A percentile compares a stretch with the other conserved stretches of the same genome.
phyloP scores from a whole-genome alignment of 2,888 invertebrate genomes.

The Melitaea athalia region DNA sequence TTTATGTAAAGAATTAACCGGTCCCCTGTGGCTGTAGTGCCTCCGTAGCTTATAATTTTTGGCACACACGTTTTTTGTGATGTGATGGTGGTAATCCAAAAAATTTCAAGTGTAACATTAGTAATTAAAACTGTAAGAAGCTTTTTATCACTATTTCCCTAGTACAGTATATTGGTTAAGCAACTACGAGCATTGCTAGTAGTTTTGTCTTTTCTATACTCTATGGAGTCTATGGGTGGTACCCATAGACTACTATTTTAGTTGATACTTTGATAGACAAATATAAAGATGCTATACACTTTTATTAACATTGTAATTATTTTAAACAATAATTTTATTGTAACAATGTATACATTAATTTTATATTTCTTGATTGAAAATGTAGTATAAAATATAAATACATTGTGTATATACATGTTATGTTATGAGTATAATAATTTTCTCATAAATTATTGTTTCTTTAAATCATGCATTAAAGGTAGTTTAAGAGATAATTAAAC shows the following conservation, averaged over 20 bases:
- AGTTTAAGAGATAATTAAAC: no score
- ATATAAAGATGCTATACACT: conserved; percentile 6
- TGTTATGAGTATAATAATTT: no score
- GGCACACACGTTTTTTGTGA: conserved; percentile 69
- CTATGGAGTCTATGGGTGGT: conserved; percentile 51
- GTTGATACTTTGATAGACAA: conserved; percentile 21
- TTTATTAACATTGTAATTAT: no score
- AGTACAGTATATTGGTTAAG: conserved; percentile 78
- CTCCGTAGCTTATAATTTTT: conserved; percentile 70
- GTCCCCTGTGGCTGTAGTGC: conserved; percentile 78
- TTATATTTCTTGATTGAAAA: no score
- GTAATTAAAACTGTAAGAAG: conserved; percentile 60
- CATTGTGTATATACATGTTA: no score
- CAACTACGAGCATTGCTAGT: conserved; percentile 81
- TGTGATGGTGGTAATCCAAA: conserved; percentile 69
- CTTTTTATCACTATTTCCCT: conserved; percentile 75
- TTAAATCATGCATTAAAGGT: no score
- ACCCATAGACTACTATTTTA: no score
- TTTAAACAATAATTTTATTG: background rate
- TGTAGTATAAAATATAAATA: no score
- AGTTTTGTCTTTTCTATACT: conserved; percentile 74
- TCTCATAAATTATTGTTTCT: no score
- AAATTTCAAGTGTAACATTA: conserved; percentile 79
- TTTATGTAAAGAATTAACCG: conserved; percentile 81
- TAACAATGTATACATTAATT: no score